Conservation (phyloP, 2,797 vertebrate species). For the Florisuga fusca region DNA sequence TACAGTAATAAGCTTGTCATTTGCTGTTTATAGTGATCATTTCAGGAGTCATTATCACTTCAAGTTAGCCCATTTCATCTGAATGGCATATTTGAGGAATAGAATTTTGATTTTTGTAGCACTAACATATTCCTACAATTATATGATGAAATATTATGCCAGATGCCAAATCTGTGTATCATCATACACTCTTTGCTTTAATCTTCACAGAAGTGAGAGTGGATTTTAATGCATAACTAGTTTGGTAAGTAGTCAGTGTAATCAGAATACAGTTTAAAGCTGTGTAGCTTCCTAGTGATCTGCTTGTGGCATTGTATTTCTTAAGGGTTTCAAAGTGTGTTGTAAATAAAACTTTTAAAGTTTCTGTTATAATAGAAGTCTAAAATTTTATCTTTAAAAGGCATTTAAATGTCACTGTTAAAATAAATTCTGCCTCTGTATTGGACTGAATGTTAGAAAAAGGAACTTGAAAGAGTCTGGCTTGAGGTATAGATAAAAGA, state of each 20-base stretch:
- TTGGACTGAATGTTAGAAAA: neutral
- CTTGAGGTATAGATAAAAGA: constrained; percentile 10
- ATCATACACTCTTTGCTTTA: neutral
- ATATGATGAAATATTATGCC: neutral
- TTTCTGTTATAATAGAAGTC: neutral
- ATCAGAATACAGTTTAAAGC: neutral
- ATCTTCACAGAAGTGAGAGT: neutral
- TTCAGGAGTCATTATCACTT: neutral
- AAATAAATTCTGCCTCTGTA: neutral
- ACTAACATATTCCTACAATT: neutral
- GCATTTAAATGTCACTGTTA: neutral
- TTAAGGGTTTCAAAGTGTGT: neutral
- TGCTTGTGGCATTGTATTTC: neutral
- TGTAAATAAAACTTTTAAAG: neutral
- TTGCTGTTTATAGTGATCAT: neutral
- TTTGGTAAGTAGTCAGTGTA: neutral
- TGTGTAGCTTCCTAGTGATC: neutral
- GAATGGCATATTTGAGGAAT: neutral
- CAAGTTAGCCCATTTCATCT: neutral
- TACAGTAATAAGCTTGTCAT: neutral
- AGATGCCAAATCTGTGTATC: neutral
- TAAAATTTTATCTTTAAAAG: neutral
- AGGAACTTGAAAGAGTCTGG: neutral
- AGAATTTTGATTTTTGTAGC: neutral
- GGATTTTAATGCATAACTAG: neutral